Conservation (phyloP, 30 jellyfish, hydroid and myxozoan species). For the Catostylus mosaicus region DNA sequence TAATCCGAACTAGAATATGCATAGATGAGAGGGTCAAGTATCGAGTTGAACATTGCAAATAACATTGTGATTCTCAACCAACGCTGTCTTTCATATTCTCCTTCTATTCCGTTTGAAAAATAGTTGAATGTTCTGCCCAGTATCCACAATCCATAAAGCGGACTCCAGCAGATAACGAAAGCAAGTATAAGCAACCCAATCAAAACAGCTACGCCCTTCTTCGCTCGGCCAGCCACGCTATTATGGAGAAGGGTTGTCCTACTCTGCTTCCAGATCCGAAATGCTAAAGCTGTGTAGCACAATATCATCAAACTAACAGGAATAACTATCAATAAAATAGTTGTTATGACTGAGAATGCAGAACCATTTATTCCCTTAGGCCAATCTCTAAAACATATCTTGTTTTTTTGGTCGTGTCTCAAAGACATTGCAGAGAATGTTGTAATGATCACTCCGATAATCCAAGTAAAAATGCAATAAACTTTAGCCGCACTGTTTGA, state of each 20-base stretch:
- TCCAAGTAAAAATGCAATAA: slow-evolving; percentile 1
- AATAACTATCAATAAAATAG: background rate
- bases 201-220: slow-evolving; percentile 1
- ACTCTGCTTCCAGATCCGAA: slow-evolving; percentile 21
- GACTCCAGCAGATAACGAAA: slow-evolving; percentile 11
- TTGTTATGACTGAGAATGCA: background rate
- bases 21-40: slow-evolving; percentile 21
- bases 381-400: slow-evolving; percentile 12
- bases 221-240: slow-evolving; percentile 18
- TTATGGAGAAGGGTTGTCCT: background rate
- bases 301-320: slow-evolving; percentile 1
- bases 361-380: background rate
- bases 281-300: background rate
- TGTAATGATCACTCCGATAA: background rate
- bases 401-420: background rate
- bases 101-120: background rate
- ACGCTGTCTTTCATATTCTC: slow-evolving; percentile 2
- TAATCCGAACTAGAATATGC: slow-evolving; percentile 17
- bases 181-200: slow-evolving; percentile 16
- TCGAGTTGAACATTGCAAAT: background rate
- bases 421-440: background rate
- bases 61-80: slow-evolving; percentile 8
- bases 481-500: background rate
- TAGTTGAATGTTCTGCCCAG: background rate
- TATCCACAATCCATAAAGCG: slow-evolving; percentile 6